Percentiles rank a stretch among this genome's conserved stretches.
Conservation (phyloP, 2,888 invertebrate species). For the Yponomeuta cagnagella region DNA sequence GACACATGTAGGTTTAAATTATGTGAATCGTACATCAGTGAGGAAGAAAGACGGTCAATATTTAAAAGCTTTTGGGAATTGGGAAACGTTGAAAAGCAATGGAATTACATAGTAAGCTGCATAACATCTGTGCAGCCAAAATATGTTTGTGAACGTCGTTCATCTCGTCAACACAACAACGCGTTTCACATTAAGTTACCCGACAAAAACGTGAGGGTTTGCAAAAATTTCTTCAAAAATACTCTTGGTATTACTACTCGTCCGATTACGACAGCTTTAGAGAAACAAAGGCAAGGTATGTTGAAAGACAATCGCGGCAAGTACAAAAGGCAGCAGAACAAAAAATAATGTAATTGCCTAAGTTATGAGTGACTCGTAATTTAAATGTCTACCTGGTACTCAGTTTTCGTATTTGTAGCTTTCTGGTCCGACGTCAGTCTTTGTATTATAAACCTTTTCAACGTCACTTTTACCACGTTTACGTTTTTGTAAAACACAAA, state of each 20-base stretch:
- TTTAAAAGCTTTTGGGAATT: background rate
- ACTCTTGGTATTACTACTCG: no score
- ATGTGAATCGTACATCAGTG: background rate
- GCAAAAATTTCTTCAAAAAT: no score
- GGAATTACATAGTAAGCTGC: background rate
- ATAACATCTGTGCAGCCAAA: background rate
- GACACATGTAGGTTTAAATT: background rate
- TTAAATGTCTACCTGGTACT: no score
- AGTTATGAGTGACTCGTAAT: no score
- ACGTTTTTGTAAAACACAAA: no score
- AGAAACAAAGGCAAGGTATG: background rate
- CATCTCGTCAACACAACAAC: background rate
- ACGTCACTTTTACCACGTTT: no score
- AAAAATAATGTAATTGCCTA: background rate
- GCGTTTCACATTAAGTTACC: background rate
- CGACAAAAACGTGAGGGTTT: background rate
- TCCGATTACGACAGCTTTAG: no score
- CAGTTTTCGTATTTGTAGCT: no score
- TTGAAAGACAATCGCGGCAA: background rate
- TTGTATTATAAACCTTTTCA: no score
- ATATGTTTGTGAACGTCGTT: background rate
- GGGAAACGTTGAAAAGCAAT: background rate
- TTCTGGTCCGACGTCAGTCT: no score
- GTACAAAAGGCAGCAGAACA: background rate
- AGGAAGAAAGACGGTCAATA: background rate